A percentile compares a stretch with the other conserved stretches of the same genome.
Conservation (phyloP, 2,113 vertebrate species). For the Corythoichthys haematopterus region DNA sequence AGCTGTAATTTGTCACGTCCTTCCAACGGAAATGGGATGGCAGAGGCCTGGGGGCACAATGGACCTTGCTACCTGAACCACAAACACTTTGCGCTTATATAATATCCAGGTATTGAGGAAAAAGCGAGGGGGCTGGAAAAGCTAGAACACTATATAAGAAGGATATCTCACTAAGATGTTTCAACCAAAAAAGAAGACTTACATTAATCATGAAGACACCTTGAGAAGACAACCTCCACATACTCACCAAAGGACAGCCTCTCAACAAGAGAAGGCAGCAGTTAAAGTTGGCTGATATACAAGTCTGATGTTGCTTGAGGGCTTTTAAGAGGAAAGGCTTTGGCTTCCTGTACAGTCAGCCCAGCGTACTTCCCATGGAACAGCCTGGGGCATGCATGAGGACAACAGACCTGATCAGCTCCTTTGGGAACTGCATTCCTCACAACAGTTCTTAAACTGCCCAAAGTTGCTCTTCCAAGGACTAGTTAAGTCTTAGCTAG, state of each 20-base stretch:
- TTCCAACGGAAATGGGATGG: constrained; percentile 60
- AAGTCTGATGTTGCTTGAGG: constrained; percentile 38
- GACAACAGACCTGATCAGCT: constrained; percentile 39
- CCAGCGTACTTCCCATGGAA: constrained; percentile 45
- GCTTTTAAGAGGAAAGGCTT: constrained; percentile 32
- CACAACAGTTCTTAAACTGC: constrained; percentile 34
- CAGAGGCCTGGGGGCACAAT: constrained; percentile 46
- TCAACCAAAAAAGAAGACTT: constrained; percentile 35
- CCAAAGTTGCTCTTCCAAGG: constrained; percentile 12
- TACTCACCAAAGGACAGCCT: constrained; percentile 34
- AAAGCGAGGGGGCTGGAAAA: constrained; percentile 19
- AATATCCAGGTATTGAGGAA: constrained; percentile 44
- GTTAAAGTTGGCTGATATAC: constrained; percentile 34
- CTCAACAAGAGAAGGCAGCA: constrained; percentile 38
- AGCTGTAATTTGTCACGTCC: constrained; percentile 67
- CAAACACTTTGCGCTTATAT: constrained; percentile 52
- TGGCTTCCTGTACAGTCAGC: constrained; percentile 37
- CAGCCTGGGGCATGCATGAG: constrained; percentile 31
- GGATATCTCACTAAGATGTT: constrained; percentile 38
- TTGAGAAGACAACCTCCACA: constrained; percentile 62
- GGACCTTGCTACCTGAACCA: constrained; percentile 53
- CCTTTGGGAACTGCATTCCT: constrained; percentile 33
- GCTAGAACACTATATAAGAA: constrained; percentile 33
- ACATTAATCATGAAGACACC: constrained; percentile 71
- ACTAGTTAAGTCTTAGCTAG: too few species aligned